Percentiles rank a stretch among this genome's conserved stretches.
phyloP scores from a whole-genome alignment of 2,797 vertebrate genomes.

The Morelia viridis region DNA sequence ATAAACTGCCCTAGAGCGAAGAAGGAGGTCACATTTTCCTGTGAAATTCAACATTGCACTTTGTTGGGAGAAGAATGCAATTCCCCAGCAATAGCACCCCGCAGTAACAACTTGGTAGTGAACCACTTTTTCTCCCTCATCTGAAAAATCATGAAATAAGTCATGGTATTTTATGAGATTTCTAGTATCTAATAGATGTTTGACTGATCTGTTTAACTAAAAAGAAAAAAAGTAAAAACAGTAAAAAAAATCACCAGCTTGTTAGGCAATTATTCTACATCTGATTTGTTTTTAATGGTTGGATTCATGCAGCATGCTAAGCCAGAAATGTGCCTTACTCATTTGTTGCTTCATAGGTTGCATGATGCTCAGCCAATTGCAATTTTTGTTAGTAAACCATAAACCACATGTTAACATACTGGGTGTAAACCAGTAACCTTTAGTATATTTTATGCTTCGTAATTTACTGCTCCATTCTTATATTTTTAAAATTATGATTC shows the following conservation, averaged over 20 bases:
- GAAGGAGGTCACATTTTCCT: slow-evolving; percentile 6
- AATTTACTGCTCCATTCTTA: not conserved
- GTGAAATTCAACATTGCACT: not conserved
- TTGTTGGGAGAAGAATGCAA: not conserved
- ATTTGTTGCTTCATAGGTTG: not conserved
- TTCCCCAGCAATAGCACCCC: not conserved
- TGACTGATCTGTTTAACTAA: not conserved
- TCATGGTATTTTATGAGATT: not conserved
- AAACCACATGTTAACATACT: not conserved
- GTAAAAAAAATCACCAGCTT: not conserved
- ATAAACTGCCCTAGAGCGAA: not conserved
- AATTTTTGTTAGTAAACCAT: not conserved
- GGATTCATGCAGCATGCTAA: not conserved
- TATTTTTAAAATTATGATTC: not conserved
- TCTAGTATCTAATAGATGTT: not conserved
- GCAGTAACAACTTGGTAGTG: not conserved
- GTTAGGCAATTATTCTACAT: not conserved
- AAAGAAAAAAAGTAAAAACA: too few relatives aligned
- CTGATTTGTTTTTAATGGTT: not conserved
- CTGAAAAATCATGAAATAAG: not conserved
- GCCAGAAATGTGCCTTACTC: not conserved
- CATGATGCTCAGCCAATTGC: not conserved
- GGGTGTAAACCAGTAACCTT: not conserved
- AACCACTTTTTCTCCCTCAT: not conserved
- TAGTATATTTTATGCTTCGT: not conserved